These are phyloP conservation scores for Aphyosemion australe DNA, from an alignment of 2,113 vertebrate genomes.

Conservation along the genomic window DNA sequence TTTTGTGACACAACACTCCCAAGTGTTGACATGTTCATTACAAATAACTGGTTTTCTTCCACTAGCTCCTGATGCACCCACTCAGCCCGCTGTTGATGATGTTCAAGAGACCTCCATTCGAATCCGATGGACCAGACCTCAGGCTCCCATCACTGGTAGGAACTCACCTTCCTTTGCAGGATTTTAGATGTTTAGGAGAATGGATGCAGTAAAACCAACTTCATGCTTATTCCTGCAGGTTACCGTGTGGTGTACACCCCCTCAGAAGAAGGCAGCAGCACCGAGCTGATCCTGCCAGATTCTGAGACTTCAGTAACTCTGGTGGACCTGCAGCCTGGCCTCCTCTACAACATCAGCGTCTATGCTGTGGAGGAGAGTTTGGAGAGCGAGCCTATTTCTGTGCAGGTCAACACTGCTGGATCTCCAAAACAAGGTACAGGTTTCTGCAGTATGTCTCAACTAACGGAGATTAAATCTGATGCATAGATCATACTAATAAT, in stretches of 20 bases:
- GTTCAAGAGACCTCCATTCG: conserved; percentile 88
- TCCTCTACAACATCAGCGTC: conserved; percentile 95
- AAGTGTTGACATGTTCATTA: too few species aligned
- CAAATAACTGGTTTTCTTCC: background rate
- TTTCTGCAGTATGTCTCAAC: background rate
- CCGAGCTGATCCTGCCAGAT: conserved; percentile 90
- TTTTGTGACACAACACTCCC: too few species aligned
- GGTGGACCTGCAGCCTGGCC: conserved; percentile 87
- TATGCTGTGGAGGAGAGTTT: conserved; percentile 90
- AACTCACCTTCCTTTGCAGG: background rate
- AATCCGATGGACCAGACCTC: conserved; percentile 89
- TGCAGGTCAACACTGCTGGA: conserved; percentile 89
- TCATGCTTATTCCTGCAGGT: conserved; percentile 71
- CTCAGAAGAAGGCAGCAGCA: conserved; percentile 91
- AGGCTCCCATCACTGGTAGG: conserved; percentile 93
- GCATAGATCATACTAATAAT: background rate
- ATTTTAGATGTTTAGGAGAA: background rate
- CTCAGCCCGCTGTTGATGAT: conserved; percentile 75
- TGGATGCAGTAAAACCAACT: background rate
- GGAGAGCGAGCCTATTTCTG: conserved; percentile 89
- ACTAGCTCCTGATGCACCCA: conserved; percentile 90
- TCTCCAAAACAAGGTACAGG: conserved; percentile 80
- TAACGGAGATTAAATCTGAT: background rate
- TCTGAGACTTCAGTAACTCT: conserved; percentile 88
- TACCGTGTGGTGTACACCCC: conserved; percentile 93